Base-by-base conservation (phyloP, 1,140 invertebrate genomes). In the Mamestra configurata region DNA sequence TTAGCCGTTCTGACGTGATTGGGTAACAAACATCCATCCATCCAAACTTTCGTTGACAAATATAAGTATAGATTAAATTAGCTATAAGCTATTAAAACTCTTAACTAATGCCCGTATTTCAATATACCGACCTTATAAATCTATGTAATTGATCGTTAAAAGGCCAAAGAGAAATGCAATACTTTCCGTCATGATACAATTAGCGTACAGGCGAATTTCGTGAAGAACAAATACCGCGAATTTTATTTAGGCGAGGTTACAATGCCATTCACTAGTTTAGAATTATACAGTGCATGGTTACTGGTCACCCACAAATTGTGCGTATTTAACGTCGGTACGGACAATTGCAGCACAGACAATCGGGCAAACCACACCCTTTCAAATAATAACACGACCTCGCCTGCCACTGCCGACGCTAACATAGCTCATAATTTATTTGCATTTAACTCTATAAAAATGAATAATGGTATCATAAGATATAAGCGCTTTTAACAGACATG, bases 381-480 rank as follows among this genome's bases (percentile, higher is more conserved):
- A 82, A 82, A 83, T 80, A 86, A 82, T 46, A 81, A 66, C 71
- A 75, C 80, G 82, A 80, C 85, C 85, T 86, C 80, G 85, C 37
- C n/a, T 51, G 55, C 51, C 18, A 27, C 22, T 75, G 40, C 46
- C 49, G 18, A 78, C n/a, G 49, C 13, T 13, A 43, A 66, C 35
- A 66, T 18, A 40, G 6, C 24, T 15, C 13, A 31, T 31, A 27
- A 53, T 31, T 51, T 53, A 31, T 51, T 53, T 64, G n/a, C 15
- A 37, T 27, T 31, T 64, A 18, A 22, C 61, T 13, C 24, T 49
- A 51, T 10, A 71, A 35, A 53, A 73, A 40, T 59, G 53, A 73
- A 10, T 43, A 73, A 73, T 73, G 35, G 59, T 57, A 40, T 8
- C 11, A 51, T 40, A 40, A 73, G 22, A 43, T 37, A 18, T 13